Evolutionary conservation across 1,140 invertebrate species (phyloP).

Genomic region (Euglossa dilemma): DNA sequence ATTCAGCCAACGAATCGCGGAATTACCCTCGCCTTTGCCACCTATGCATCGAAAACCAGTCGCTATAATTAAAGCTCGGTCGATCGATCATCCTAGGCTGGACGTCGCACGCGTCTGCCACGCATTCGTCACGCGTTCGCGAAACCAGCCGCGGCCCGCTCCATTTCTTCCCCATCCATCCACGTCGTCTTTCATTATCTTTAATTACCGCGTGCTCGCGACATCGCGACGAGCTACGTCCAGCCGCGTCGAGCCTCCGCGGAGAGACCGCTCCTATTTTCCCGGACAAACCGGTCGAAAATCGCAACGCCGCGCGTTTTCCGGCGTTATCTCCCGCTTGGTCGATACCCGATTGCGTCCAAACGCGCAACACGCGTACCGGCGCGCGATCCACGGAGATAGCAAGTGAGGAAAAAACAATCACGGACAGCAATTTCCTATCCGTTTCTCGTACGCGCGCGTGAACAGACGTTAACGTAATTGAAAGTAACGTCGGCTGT

Average conservation of each 20-base stretch:
- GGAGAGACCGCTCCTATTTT: slow-evolving; percentile 4
- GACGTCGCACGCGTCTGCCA: not conserved
- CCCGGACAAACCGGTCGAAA: not conserved
- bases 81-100: not conserved
- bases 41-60: not conserved
- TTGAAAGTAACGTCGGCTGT: not conserved
- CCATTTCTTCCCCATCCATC: slow-evolving; percentile 29
- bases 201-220: slow-evolving; percentile 4
- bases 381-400: not conserved
- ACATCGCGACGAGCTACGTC: too few relatives aligned
- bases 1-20: not conserved
- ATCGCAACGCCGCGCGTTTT: not conserved
- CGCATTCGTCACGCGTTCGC: not conserved
- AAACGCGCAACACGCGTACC: not conserved
- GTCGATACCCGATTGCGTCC: not conserved
- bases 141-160: slow-evolving; percentile 11
- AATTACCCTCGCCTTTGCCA: not conserved
- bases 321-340: not conserved
- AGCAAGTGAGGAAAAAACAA: not conserved
- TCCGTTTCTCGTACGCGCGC: not conserved
- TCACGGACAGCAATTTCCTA: not conserved
- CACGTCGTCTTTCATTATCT: slow-evolving; percentile 38
- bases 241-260: too few relatives aligned
- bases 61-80: not conserved
- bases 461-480: not conserved